Evolutionary conservation across 2,888 invertebrate genomes (phyloP), one percentile per base, ranked within the genome.

Genomic region (Meteorus colon): DNA sequence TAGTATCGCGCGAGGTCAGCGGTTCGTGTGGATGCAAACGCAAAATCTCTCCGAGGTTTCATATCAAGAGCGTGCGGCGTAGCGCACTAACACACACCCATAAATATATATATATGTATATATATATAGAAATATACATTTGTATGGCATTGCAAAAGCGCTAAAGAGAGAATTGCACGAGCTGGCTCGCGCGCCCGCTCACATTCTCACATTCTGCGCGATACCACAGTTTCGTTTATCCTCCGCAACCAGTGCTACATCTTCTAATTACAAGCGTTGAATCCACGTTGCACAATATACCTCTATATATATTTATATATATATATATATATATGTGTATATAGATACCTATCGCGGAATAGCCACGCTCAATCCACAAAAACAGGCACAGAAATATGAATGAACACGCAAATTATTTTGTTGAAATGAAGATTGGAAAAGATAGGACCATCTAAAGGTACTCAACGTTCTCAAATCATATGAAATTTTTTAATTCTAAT

Each of bases 211-310:
- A 75, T 75, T 75, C 65, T 71, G 24, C 55, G 51, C 48, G 51
- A 78, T 73, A 75, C 79, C 73, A 62, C 74, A 77, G 68, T 77
- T 78, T 77, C 76, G 77, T 79, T 80, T 77, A 75, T 75, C 77
- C 68, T 73, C 72, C 75, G 75, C 77, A 79, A 78, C 67, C 78
- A 77, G 78, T 79, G 66, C 70, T 65, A 75, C 79, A 78, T 81
- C 81, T 79, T 81, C 81, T 82, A 84, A 84, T 83, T 82, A 82
- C 81, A 79, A 80, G 79, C 78, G 78, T 75, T 78, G 81, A 80
- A 77, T 78, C 76, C 73, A 75, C 74, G 76, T 67, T 69, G 71
- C 74, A 79, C 70, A 55, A 75, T 68, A 69, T 24, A 24, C 24
- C 24, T 24, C 24, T 24, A 24, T 24, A 24, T 24, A 24, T 24